Conservation (phyloP, 2,888 invertebrate species). For the Tachystola acroxantha region DNA sequence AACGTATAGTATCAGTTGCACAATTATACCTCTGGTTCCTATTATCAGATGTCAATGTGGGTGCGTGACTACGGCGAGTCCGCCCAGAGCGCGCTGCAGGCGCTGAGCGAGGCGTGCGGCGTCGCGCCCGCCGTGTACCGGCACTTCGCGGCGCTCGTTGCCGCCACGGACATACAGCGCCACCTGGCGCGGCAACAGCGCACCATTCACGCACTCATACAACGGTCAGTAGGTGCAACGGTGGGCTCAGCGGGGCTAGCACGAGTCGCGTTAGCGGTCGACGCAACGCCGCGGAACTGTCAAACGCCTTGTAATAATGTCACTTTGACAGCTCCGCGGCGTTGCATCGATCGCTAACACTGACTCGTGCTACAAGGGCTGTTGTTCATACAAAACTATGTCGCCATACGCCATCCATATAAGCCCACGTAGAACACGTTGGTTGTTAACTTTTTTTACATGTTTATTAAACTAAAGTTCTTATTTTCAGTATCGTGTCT, state of each 20-base stretch:
- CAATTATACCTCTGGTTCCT: no score
- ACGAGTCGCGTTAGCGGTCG: no score
- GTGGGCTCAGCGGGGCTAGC: no score
- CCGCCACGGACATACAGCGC: slow-evolving; percentile 33
- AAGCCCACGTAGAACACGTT: no score
- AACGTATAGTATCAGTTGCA: no score
- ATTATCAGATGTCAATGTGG: slow-evolving; percentile 47
- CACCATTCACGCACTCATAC: slow-evolving; percentile 30
- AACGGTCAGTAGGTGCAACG: slow-evolving; percentile 38
- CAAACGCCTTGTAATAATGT: no score
- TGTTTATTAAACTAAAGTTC: not conserved
- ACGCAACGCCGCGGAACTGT: no score
- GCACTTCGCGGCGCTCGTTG: slow-evolving; percentile 39
- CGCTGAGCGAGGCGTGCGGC: slow-evolving; percentile 31
- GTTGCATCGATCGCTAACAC: no score
- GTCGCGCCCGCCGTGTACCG: slow-evolving; percentile 16
- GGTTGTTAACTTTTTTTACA: not conserved
- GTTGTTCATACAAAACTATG: no score
- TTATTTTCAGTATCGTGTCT: slow-evolving; percentile 12
- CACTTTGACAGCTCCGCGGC: no score
- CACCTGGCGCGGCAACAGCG: slow-evolving; percentile 36
- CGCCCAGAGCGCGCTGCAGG: slow-evolving; percentile 38
- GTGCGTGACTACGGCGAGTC: slow-evolving; percentile 55
- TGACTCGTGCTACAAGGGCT: no score
- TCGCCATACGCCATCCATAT: not conserved